Evolutionary conservation across 1,140 invertebrate genomes (phyloP).

Genomic region (Meloidogyne floridensis): DNA sequence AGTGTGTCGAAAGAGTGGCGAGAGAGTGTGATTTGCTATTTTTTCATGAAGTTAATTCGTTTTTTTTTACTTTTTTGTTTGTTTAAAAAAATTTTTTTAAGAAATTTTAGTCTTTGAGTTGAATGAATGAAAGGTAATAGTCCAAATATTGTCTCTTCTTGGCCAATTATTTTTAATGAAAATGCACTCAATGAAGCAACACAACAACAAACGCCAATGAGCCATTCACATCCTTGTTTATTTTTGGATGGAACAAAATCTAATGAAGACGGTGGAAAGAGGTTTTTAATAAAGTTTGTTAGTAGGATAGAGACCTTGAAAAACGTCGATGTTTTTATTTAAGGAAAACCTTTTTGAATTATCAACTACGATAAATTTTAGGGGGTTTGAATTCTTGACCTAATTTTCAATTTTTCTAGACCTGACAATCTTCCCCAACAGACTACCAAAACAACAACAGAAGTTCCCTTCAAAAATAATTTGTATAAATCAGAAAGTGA

Average conservation of each 20-base stretch:
- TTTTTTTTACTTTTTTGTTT: too few relatives aligned
- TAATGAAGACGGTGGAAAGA: not conserved
- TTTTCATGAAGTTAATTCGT: too few relatives aligned
- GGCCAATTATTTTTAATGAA: slow-evolving; percentile 26
- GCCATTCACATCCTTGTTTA: too few relatives aligned
- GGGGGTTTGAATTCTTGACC: too few relatives aligned
- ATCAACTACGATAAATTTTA: too few relatives aligned
- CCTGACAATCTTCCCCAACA: not conserved
- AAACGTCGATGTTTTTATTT: too few relatives aligned
- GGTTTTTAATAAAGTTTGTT: not conserved
- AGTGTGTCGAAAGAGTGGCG: too few relatives aligned
- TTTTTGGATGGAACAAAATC: not conserved
- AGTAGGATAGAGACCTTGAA: too few relatives aligned
- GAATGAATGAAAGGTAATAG: not conserved
- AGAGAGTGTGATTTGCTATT: too few relatives aligned
- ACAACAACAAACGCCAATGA: not conserved
- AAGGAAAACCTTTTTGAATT: too few relatives aligned
- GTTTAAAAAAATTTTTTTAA: too few relatives aligned
- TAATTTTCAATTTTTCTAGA: not conserved
- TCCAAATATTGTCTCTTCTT: slow-evolving; percentile 11
- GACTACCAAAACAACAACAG: not conserved
- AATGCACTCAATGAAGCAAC: slow-evolving; percentile 1
- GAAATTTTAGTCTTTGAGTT: not conserved
- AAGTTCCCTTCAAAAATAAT: slow-evolving; percentile 2
- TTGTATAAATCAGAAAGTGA: slow-evolving; percentile 9